phyloP scores from a whole-genome alignment of 37 sponge, comb jelly and placozoan species.

The Eunapius fragilis region DNA sequence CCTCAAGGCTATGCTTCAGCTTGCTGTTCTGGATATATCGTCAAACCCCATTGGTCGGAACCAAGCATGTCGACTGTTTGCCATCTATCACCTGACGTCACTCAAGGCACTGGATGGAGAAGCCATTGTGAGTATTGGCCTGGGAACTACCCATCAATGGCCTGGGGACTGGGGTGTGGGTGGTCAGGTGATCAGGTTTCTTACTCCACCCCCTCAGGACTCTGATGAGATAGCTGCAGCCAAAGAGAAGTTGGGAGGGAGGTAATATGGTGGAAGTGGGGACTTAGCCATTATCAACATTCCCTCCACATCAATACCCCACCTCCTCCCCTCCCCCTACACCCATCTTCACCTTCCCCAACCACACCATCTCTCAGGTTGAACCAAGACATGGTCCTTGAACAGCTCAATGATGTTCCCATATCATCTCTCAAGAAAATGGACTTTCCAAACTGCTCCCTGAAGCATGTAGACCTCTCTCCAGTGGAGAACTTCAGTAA shows the following conservation, averaged over 20 bases:
- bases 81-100: constrained; percentile 75
- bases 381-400: constrained; percentile 79
- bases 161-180: constrained; percentile 5
- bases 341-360: too few species aligned
- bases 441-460: constrained; percentile 67
- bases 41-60: constrained; percentile 65
- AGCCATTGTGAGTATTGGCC: constrained; percentile 72
- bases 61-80: constrained; percentile 54
- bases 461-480: constrained; percentile 78
- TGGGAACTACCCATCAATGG: constrained; percentile 14
- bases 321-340: too few species aligned
- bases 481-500: constrained; percentile 53
- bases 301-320: background rate
- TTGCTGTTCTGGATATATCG: constrained; percentile 71
- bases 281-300: background rate
- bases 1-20: constrained; percentile 51
- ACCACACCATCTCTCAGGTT: constrained; percentile 39
- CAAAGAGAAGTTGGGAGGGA: constrained; percentile 81
- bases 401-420: constrained; percentile 53
- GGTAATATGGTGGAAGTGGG: constrained; percentile 21
- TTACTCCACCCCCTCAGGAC: constrained; percentile 36
- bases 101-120: constrained; percentile 78
- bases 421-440: constrained; percentile 42
- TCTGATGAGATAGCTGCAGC: constrained; percentile 49
- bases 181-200: background rate